Conservation (phyloP, 2,113 vertebrate genomes). For the Corynorhinus townsendii region DNA sequence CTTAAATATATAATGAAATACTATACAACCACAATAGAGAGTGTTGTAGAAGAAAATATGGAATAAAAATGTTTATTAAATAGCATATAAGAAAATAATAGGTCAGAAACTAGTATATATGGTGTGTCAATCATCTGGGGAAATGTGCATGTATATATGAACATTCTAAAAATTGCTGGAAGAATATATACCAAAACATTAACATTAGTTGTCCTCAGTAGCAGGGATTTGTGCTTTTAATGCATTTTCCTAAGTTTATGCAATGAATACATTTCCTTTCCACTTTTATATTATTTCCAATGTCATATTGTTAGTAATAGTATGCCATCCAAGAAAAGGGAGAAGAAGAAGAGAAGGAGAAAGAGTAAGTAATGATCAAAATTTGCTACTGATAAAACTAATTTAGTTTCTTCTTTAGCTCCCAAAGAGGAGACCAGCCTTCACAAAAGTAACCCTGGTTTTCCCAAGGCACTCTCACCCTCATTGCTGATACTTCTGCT, state of each 20-base stretch:
- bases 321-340: background rate
- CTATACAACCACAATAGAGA: background rate
- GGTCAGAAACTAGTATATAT: background rate
- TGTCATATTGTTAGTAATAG: background rate
- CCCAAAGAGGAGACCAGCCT: background rate
- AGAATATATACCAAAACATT: background rate
- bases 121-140: background rate
- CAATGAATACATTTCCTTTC: background rate
- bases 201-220: background rate
- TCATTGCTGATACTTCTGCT: conserved; percentile 36
- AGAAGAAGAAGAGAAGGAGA: background rate
- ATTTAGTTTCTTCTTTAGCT: conserved; percentile 42
- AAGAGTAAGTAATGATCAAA: background rate
- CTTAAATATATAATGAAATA: background rate
- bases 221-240: background rate
- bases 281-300: background rate
- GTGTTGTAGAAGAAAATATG: background rate
- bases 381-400: background rate
- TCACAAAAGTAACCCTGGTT: background rate
- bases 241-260: background rate
- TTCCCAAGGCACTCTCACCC: background rate
- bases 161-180: background rate
- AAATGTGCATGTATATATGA: background rate
- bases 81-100: background rate
- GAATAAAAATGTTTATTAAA: background rate